Evolutionary conservation across 2,113 vertebrate genomes (phyloP).

Genomic region (Panthera tigris): DNA sequence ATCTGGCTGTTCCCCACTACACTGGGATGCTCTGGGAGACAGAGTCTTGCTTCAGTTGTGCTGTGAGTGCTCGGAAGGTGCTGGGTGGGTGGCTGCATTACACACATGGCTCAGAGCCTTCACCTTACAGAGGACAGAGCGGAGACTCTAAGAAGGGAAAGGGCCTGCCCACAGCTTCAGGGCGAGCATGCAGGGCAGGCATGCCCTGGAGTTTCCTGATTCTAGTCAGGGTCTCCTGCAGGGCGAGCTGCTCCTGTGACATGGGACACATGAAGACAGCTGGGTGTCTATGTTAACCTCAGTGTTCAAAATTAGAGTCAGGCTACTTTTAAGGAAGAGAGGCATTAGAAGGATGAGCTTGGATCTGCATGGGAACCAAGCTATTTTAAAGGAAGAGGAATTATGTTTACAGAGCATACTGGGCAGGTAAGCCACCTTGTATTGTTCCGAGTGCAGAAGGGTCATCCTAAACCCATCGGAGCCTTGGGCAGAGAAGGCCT

Average conservation of each 20-base stretch:
- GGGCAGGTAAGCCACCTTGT: neutral
- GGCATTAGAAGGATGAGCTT: neutral
- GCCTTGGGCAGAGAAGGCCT: neutral
- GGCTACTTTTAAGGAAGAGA: neutral
- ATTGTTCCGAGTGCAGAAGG: neutral
- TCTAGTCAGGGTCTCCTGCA: neutral
- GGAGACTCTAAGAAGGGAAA: neutral
- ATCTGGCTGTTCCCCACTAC: neutral
- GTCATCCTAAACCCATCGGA: neutral
- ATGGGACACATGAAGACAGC: neutral
- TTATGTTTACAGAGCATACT: neutral
- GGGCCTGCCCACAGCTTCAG: neutral
- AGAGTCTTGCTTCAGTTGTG: neutral
- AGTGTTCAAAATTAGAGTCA: neutral
- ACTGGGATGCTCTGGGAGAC: neutral
- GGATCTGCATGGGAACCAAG: neutral
- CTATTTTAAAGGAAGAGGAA: neutral
- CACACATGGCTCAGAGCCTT: neutral
- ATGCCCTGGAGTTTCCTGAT: neutral
- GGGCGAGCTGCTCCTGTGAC: neutral
- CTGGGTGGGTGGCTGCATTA: neutral
- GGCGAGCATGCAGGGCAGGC: neutral
- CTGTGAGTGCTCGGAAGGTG: neutral
- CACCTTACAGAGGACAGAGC: neutral
- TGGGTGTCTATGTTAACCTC: neutral